Evolutionary conservation across 2,888 invertebrate genomes (phyloP), one percentile per base, ranked within the genome.

Genomic region (Seira sanloemensis): DNA sequence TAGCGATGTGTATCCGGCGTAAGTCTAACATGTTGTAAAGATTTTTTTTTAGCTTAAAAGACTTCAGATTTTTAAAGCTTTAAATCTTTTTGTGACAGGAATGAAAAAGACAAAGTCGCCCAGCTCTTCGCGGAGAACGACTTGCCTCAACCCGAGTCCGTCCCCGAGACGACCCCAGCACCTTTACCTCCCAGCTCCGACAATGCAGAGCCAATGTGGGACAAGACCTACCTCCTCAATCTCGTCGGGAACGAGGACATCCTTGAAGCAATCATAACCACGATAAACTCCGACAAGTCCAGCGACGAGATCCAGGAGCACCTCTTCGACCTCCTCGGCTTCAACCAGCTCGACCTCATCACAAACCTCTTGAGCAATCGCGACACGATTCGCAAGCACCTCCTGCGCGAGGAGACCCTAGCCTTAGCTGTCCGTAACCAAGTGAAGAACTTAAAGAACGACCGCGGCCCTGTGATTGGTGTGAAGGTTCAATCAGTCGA

Each of bases 291-390:
- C 0, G 91, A 93, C 16, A 92, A 93, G 86, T 92, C 92, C 26
- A 94, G 93, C 87, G 94, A 94, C 85, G 95, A 95, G 90, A 91
- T 96, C 85, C 95, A 96, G 91, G 95, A 95, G 19, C 90, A 93
- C 91, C 92, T 98, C 21, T 95, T 97, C 91, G 98, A 98, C 90
- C 92, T 98, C 2, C 92, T 97, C 24, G 98, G 98, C 0, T 97
- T 95, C 91, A 96, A 97, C 88, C 91, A 94, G 89, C 94, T 96
- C 91, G 96, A 96, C 90, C 92, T 96, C 81, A 95, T 96, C 26
- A 93, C 94, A 83, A 92, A 93, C 54, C 91, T 97, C 84, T 91
- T 97, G 26, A 92, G 93, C 74, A 94, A 95, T 89, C 92, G 96
- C 23, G 74, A 62, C 1, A 75, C 82, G 0, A 88, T 94, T 9